Evolutionary conservation across 2,888 invertebrate genomes (phyloP).

Genomic region (Agonopterix heracliana): DNA sequence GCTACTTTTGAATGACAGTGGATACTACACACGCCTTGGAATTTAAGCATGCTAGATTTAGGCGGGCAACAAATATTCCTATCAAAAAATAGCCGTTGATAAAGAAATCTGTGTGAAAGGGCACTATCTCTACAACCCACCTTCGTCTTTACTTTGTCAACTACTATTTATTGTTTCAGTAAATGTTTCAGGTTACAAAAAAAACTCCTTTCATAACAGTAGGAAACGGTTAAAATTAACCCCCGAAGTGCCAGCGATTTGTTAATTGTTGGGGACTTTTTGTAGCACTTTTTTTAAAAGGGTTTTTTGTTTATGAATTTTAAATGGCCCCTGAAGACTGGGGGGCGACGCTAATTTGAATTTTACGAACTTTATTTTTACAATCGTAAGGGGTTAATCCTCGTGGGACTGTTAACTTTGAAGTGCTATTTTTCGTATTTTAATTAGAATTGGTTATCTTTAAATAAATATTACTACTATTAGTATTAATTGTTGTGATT

Average conservation of each 20-base stretch:
- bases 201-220: constrained; percentile 31
- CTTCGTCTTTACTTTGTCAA: constrained; percentile 34
- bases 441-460: constrained; percentile 14
- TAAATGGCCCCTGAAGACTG: constrained; percentile 59
- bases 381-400: constrained; percentile 35
- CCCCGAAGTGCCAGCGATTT: constrained; percentile 61
- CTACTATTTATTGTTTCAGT: constrained; percentile 56
- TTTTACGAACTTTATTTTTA: constrained; percentile 70
- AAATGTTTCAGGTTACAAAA: constrained; percentile 50
- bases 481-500: too few species aligned
- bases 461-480: not conserved
- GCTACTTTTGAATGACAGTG: too few species aligned
- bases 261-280: constrained; percentile 69
- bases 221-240: constrained; percentile 67
- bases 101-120: too few species aligned
- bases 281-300: constrained; percentile 41
- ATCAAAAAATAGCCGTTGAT: too few species aligned
- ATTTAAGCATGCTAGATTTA: too few species aligned
- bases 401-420: constrained; percentile 17
- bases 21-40: too few species aligned
- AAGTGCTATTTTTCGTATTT: constrained; percentile 27
- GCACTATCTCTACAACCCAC: too few species aligned
- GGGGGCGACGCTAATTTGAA: constrained; percentile 69
- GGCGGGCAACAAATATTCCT: too few species aligned
- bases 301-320: constrained; percentile 65